phyloP scores from a whole-genome alignment of 2,113 vertebrate genomes.

The Myotis brandtii region DNA sequence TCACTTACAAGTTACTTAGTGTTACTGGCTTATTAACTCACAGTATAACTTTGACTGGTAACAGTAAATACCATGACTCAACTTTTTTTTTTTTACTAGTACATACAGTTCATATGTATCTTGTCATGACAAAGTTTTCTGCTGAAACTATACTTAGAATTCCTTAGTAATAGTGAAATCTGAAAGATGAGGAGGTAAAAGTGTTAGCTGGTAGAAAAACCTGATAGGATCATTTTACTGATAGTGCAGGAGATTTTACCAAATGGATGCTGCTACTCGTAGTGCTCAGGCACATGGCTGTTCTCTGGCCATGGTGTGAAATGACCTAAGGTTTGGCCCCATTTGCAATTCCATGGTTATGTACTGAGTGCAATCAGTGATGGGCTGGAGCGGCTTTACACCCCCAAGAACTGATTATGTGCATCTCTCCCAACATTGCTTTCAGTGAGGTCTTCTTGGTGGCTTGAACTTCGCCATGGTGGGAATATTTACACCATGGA shows the following conservation, averaged over 20 bases:
- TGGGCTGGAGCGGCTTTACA: background rate
- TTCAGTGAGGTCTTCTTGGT: background rate
- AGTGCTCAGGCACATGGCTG: background rate
- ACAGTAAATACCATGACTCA: background rate
- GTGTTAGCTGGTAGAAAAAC: background rate
- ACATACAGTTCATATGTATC: background rate
- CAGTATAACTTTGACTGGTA: constrained; percentile 7
- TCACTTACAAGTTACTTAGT: constrained; percentile 44
- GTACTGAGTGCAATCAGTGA: background rate
- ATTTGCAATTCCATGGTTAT: background rate
- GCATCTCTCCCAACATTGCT: background rate
- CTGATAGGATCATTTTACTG: background rate
- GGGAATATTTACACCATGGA: background rate
- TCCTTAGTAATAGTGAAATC: background rate
- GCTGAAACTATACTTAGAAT: background rate
- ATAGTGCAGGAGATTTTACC: background rate
- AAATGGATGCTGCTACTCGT: background rate
- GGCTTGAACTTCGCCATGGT: background rate
- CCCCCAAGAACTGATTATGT: background rate
- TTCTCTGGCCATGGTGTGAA: background rate
- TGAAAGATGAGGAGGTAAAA: background rate
- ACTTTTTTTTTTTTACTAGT: background rate
- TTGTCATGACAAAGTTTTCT: background rate
- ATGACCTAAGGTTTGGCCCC: background rate
- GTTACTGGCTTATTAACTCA: constrained; percentile 27